Evolutionary conservation across 2,113 vertebrate genomes (phyloP), one percentile per base, ranked within the genome.

Genomic region (Thalassarche chlororhynchos): DNA sequence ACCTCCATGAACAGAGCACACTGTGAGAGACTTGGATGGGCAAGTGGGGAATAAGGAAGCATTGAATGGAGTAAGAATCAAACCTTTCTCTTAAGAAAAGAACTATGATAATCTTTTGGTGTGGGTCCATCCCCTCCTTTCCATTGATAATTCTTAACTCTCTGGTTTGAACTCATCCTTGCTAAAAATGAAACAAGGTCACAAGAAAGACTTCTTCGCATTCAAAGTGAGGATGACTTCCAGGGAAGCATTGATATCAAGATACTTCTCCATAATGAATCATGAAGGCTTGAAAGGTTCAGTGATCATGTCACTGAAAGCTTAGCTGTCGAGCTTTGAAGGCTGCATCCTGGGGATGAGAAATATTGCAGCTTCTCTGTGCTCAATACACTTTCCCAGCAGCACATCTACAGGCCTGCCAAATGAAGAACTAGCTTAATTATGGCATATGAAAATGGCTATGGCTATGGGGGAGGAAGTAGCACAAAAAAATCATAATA

Each of bases 361-460:
- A 89, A 93, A 87, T 57, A 68, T 13, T 89, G 69, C 83, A 78
- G 68, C 55, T 87, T 84, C 72, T 84, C 86, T 14, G 4, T 60
- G 61, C 65, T 68, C 64, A 64, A 28, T 68, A 13, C 17, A 47
- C 60, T 93, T 75, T 81, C 69, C 32, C 65, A 71, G 55, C 42
- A 89, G 88, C 55, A 71, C 0, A 0, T 79, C 54, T 64, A 78
- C 28, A 82, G 60, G 36, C n/a, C 40, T 95, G 42, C 28, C 89
- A 95, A 82, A 71, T 6, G 5, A 95, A 89, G 60, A 89, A 62
- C 51, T 90, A 86, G 85, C 57, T 92, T 89, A 87, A 84, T 94
- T 81, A 95, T 12, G 60, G 46, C 42, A 49, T 62, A 61, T 34
- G 42, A 94, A 90, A 89, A 93, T 62, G 40, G 14, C 46, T 86